phyloP scores from a whole-genome alignment of 2,797 vertebrate species.

The Amphiprion clarkii region DNA sequence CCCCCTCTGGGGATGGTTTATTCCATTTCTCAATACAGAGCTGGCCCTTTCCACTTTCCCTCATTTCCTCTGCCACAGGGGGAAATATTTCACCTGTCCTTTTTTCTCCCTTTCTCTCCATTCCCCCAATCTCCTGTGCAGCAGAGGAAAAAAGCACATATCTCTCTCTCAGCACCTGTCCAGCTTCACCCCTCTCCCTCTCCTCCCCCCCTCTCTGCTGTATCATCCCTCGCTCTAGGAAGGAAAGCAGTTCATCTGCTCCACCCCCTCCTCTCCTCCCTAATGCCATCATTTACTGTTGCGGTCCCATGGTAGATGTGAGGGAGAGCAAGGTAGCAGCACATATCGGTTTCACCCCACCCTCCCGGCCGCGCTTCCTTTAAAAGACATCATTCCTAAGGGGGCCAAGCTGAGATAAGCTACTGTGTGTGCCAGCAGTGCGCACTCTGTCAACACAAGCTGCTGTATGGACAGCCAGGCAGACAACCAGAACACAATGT shows the following conservation, averaged over 20 bases:
- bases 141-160: conserved; percentile 61
- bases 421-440: conserved; percentile 35
- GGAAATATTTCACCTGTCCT: conserved; percentile 82
- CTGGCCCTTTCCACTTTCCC: conserved; percentile 70
- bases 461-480: conserved; percentile 19
- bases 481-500: conserved; percentile 5
- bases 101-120: conserved; percentile 49
- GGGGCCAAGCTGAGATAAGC: conserved; percentile 55
- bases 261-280: conserved; percentile 48
- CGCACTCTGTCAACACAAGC: conserved; percentile 51
- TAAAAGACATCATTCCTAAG: conserved; percentile 54
- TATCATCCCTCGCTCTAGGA: conserved; percentile 69
- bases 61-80: conserved; percentile 77
- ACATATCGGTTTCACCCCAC: conserved; percentile 66
- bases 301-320: conserved; percentile 65
- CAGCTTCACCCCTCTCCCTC: conserved; percentile 45
- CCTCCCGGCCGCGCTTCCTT: conserved; percentile 32
- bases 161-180: conserved; percentile 80
- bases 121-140: conserved; percentile 54
- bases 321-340: conserved; percentile 58
- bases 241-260: conserved; percentile 64
- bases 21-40: conserved; percentile 76
- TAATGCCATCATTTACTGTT: conserved; percentile 76
- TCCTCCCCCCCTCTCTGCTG: conserved; percentile 23
- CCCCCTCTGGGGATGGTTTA: conserved; percentile 73